A percentile compares a stretch with the other conserved stretches of the same genome.
phyloP scores from a whole-genome alignment of 2,113 vertebrate genomes.

The Scartelaos histophorus region DNA sequence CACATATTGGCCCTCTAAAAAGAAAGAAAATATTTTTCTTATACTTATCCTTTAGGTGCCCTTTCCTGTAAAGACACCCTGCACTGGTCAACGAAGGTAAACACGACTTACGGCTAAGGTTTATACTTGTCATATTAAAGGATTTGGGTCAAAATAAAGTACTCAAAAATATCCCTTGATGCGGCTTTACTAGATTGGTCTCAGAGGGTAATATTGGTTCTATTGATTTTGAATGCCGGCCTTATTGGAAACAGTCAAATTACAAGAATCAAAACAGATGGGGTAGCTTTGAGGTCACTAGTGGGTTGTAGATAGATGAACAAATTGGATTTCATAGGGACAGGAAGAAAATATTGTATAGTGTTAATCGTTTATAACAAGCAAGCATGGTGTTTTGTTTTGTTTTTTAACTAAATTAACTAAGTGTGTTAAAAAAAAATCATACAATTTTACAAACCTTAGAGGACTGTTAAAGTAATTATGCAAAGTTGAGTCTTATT shows the following conservation, averaged over 20 bases:
- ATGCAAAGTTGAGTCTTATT: no score
- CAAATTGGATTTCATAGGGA: neutral
- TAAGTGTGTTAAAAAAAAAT: no score
- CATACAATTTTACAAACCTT: no score
- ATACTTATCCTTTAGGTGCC: neutral
- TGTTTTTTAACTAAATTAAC: no score
- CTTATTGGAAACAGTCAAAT: constrained; percentile 1
- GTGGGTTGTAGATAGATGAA: neutral
- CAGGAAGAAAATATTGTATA: neutral
- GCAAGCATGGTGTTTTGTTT: neutral
- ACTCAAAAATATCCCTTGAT: constrained; percentile 1
- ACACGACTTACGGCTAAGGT: constrained; percentile 7
- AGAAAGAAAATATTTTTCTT: constrained; percentile 10
- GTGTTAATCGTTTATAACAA: neutral
- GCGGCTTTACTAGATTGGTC: neutral
- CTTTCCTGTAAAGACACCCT: constrained; percentile 17
- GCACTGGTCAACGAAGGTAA: neutral
- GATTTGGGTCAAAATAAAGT: constrained; percentile 19
- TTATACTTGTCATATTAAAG: constrained; percentile 26
- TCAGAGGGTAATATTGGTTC: neutral
- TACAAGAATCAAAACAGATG: neutral
- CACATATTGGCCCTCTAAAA: constrained; percentile 7
- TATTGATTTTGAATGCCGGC: constrained; percentile 2
- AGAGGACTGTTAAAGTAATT: no score
- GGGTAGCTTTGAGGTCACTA: neutral